phyloP scores from a whole-genome alignment of 2,113 vertebrate species.

The Bubo blakistoni region DNA sequence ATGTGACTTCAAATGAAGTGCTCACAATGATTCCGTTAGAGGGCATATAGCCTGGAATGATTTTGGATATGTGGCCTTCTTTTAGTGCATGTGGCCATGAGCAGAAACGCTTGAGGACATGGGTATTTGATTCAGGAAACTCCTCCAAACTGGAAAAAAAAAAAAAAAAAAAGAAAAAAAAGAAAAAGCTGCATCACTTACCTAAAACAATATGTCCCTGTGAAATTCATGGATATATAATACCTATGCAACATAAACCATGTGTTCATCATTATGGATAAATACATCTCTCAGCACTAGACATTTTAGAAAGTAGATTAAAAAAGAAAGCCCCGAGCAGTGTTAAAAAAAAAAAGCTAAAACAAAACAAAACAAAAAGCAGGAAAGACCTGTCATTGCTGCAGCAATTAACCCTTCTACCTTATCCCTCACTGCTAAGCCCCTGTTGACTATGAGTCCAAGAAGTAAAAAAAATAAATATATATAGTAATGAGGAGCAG shows the following conservation, averaged over 20 bases:
- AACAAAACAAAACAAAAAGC: neutral
- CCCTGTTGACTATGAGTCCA: neutral
- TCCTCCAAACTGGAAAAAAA: neutral
- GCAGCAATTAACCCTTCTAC: conserved; percentile 5
- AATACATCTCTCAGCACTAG: conserved; percentile 27
- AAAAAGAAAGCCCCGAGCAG: neutral
- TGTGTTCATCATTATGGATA: conserved; percentile 28
- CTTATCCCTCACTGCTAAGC: neutral
- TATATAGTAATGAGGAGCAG: neutral
- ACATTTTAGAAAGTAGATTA: conserved; percentile 10
- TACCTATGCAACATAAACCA: neutral
- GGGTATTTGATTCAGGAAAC: neutral
- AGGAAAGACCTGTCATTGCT: neutral
- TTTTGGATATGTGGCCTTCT: neutral
- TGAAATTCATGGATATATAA: conserved; percentile 17
- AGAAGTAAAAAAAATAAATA: neutral
- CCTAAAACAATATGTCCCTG: neutral
- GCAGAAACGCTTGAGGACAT: neutral
- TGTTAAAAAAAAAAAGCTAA: neutral
- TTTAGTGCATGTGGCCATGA: neutral
- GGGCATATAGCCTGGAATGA: neutral
- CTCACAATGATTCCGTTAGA: neutral
- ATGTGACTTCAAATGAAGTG: neutral
- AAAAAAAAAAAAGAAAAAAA: neutral
- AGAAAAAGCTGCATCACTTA: neutral